Conservation (phyloP, 2,797 vertebrate species). For the Denticeps clupeoides region DNA sequence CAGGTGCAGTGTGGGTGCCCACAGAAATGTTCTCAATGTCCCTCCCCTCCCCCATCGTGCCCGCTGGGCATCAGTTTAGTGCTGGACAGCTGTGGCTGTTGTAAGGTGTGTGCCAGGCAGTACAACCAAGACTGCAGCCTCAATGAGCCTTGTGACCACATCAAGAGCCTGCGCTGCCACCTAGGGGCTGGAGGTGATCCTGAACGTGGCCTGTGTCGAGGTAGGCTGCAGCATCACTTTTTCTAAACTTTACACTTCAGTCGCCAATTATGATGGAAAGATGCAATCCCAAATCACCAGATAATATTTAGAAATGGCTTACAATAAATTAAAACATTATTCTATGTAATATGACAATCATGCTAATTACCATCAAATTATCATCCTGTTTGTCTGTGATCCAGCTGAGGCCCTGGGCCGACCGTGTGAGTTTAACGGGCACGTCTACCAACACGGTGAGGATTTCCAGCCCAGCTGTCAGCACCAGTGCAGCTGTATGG, state of each 20-base stretch:
- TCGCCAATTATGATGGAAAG: no score
- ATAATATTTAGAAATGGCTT: no score
- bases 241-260: no score
- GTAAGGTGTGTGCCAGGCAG: slow-evolving; percentile 40
- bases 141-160: slow-evolving; percentile 42
- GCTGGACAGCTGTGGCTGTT: slow-evolving; percentile 38
- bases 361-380: neutral
- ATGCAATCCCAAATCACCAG: no score
- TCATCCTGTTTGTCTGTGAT: neutral
- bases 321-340: no score
- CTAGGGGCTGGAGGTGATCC: slow-evolving; percentile 32
- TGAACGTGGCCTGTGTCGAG: slow-evolving; percentile 38
- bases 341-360: no score
- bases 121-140: slow-evolving; percentile 43
- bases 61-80: slow-evolving; percentile 37
- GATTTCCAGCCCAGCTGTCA: slow-evolving; percentile 44
- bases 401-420: slow-evolving; percentile 40
- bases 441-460: slow-evolving; percentile 43
- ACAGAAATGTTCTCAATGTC: slow-evolving; percentile 30
- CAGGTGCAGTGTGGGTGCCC: slow-evolving; percentile 33
- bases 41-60: slow-evolving; percentile 24
- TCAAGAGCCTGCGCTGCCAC: slow-evolving; percentile 45
- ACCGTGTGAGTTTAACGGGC: slow-evolving; percentile 40
- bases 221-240: no score
- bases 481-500: slow-evolving; percentile 45